Evolutionary conservation across 1,140 invertebrate genomes (phyloP), one percentile per base, ranked within the genome.

Genomic region (Oryctes rhinoceros): DNA sequence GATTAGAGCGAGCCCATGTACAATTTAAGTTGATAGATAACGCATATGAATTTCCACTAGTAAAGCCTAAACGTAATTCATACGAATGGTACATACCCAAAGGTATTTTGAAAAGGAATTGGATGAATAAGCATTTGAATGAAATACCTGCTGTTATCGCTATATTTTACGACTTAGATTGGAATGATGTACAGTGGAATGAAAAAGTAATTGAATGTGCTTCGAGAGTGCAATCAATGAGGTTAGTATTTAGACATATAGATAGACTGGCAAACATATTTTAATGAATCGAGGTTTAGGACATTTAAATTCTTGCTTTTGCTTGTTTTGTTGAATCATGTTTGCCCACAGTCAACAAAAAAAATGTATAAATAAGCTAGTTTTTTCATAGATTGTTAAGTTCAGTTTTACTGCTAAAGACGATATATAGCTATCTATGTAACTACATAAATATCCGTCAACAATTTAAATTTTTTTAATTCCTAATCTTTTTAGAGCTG

Each of bases 71-170:
- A 92, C 91, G 95, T 84, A 94, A 95, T 83, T 95, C 95, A 0
- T 98, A 98, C 88, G 97, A 99, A 85, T 97, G 96, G 94, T 98
- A 98, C 85, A 94, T 97, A 84, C 97, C 97, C 0, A 98, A 98
- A 89, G 98, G 98, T 39, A 97, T 99, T 81, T 89, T 99, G 3
- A 99, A 99, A 87, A 92, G 93, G 9, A 96, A 96, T 85, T 99
- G 98, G 98, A 95, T 99, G 90, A 91, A 93, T 10, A 99, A 99
- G 89, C 96, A 99, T 87, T 89, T 98, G 7, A 92, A 94, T 83
- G 90, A 96, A 75, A 91, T 99, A 81, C 98, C 98, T 18, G 94
- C 97, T 4, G 93, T 99, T 0, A 93, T 98, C 76, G 96, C 98
- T 9, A 91, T 98, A 49, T 99, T 99, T 88, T 97, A 96, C 88